These are phyloP conservation scores for Parelbella ahira DNA, from an alignment of 2,888 invertebrate species.

Conservation along the genomic window DNA sequence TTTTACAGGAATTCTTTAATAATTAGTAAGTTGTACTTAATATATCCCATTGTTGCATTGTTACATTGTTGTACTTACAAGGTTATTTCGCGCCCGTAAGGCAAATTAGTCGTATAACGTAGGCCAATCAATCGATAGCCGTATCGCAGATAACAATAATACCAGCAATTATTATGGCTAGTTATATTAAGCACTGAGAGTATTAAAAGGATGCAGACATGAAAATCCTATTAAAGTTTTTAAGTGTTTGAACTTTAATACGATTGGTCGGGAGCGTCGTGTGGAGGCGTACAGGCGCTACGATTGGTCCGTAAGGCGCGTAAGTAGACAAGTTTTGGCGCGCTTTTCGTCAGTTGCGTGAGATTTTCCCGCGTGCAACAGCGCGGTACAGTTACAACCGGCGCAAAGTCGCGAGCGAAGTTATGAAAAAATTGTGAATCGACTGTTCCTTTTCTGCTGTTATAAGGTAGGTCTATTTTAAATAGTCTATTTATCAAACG, in stretches of 20 bases:
- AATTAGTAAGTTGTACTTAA: no score
- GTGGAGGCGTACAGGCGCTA: conserved; percentile 57
- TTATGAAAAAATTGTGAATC: conserved; percentile 50
- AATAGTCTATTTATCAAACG: no score
- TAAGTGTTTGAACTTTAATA: conserved; percentile 58
- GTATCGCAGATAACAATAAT: conserved; percentile 24
- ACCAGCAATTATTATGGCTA: conserved; percentile 16
- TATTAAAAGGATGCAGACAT: conserved; percentile 47
- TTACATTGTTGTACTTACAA: no score
- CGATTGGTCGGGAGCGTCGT: conserved; percentile 49
- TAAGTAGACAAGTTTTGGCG: conserved; percentile 73
- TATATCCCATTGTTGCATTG: no score
- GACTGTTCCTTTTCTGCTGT: conserved; percentile 31
- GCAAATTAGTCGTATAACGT: no score
- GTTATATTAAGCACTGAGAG: conserved; percentile 10
- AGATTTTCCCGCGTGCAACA: conserved; percentile 56
- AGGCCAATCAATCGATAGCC: conserved; percentile 9
- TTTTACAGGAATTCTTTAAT: no score
- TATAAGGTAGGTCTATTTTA: conserved; percentile 39
- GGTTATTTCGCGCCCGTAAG: no score
- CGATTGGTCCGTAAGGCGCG: conserved; percentile 54
- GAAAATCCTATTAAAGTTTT: conserved; percentile 74
- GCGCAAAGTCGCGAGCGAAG: conserved; percentile 38
- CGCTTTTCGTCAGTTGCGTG: conserved; percentile 65
- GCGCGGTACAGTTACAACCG: conserved; percentile 30